These are phyloP conservation scores for Gnathonemus echidnorhynchus DNA, from an alignment of 2,113 vertebrate genomes.

Conservation along the genomic window DNA sequence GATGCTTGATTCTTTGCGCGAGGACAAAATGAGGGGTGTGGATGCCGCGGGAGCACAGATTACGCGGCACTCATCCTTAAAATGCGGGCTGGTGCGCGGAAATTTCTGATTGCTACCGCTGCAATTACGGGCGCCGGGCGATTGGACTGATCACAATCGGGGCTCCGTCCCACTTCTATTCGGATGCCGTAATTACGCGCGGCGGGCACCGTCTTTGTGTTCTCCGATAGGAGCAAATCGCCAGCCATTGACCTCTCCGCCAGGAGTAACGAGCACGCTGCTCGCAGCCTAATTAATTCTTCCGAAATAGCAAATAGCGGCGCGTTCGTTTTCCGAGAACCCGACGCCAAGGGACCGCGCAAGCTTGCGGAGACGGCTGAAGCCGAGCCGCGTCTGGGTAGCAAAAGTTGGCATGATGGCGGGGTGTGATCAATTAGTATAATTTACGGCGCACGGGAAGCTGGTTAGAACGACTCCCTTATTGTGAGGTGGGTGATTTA, in stretches of 20 bases:
- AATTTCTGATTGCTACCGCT: background rate
- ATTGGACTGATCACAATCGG: conserved; percentile 11
- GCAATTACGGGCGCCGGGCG: background rate
- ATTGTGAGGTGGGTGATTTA: conserved; percentile 55
- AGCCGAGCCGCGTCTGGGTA: conserved; percentile 22
- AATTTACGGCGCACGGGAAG: conserved; percentile 60
- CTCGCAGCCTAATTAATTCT: conserved; percentile 45
- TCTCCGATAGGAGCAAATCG: conserved; percentile 39
- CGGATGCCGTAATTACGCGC: conserved; percentile 32
- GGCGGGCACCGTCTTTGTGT: conserved; percentile 27
- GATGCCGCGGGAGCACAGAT: background rate
- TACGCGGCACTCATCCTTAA: background rate
- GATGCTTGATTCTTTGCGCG: background rate
- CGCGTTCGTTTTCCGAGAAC: conserved; percentile 12
- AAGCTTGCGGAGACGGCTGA: conserved; percentile 23
- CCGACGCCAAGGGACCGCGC: conserved; percentile 4
- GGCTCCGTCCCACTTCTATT: background rate
- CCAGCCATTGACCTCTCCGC: conserved; percentile 33
- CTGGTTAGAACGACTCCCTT: conserved; percentile 56
- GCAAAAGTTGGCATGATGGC: conserved; percentile 34
- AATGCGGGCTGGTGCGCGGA: background rate
- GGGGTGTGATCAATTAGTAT: conserved; percentile 48
- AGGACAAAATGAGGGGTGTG: background rate
- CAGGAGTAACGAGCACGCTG: conserved; percentile 37
- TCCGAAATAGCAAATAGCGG: conserved; percentile 34